Evolutionary conservation across 2,797 vertebrate genomes (phyloP), one percentile per base, ranked within the genome.

Genomic region (Florisuga fusca): DNA sequence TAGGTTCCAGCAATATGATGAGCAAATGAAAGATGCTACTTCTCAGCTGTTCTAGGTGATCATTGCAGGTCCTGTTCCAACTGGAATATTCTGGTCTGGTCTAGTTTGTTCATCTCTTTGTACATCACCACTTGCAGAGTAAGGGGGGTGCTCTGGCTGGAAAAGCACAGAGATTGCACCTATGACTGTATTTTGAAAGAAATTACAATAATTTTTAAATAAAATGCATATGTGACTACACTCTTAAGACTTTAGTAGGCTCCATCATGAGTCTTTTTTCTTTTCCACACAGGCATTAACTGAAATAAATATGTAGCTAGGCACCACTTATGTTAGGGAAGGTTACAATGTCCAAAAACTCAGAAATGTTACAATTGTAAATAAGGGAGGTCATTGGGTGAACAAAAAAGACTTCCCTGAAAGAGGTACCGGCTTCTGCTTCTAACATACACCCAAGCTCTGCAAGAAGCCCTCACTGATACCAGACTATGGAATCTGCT

Each of bases 401-500:
- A 73, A 43, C 10, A 43, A 50, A 77, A 54, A 12, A 5, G 0
- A 27, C 10, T 3, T 4, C 22, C 9, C 2, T 15, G 51, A 29
- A 66, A 15, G 14, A 19, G 15, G 3, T 8, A 19, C 6, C 26
- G 14, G 25, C 15, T 13, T 15, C 13, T 36, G 25, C 27, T 17
- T 15, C 1, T 1, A 11, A 3, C 4, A 19, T 19, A 3, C 9
- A 26, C 4, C 3, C 13, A 25, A 8, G 19, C 14, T 26, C 50
- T 50, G 23, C 2, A 3, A n/a, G 10, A 20, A 63, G 29, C 11
- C 6, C 21, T 25, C 2, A 2, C 10, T 34, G 13, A 8, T 3
- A 19, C 1, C 8, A 17, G 9, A 2, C 18, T 61, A 0, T 17
- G 21, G 14, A 34, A 57, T 19, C 7, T 33, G 27, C 26, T 59